Evolutionary conservation across 2,797 vertebrate genomes (phyloP), one percentile per base, ranked within the genome.

Genomic region (Clarias fuscus): DNA sequence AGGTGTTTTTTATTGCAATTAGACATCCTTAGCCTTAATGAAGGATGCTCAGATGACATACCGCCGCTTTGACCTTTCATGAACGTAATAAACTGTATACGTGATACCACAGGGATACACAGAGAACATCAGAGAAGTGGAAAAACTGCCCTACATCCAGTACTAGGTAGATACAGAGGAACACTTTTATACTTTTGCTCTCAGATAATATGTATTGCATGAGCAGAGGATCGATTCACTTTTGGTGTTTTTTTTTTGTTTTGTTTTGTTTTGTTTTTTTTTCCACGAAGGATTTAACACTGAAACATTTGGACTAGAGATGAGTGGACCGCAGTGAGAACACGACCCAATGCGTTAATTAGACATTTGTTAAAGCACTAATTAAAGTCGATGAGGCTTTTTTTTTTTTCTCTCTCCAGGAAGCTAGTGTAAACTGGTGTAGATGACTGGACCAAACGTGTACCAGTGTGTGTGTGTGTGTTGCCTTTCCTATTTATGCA

Each of bases 61-160:
- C n/a, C 5, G 48, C 48, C 48, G 14, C 73, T 76, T 76, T 76
- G 56, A 75, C 53, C 73, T 56, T 76, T 75, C 56, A 73, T 73
- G 22, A 11, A 1, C 15, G 18, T 24, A 43, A 43, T 24, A 72
- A 5, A 73, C 71, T 72, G 70, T 72, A 37, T 24, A 48, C n/a
- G 4, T 43, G 43, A 43, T 6, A 43, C 24, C 33, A 20, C 4
- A 65, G 64, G 5, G 43, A 43, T 13, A 27, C 64, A 65, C n/a
- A 27, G 64, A 14, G 13, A 27, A 67, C 27, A 27, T 13, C n/a
- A 13, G 67, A 37, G 30, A 33, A 10, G 18, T 17, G 8, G 8
- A 33, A 37, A 71, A 11, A 8, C 37, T 3, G 37, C 40, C 17
- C 7, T 20, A 37, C 17, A 1, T 30, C 1, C 30, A 30, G 30